These are phyloP conservation scores for Pseudomyrmex gracilis DNA, from an alignment of 1,140 invertebrate species.

Conservation along the genomic window DNA sequence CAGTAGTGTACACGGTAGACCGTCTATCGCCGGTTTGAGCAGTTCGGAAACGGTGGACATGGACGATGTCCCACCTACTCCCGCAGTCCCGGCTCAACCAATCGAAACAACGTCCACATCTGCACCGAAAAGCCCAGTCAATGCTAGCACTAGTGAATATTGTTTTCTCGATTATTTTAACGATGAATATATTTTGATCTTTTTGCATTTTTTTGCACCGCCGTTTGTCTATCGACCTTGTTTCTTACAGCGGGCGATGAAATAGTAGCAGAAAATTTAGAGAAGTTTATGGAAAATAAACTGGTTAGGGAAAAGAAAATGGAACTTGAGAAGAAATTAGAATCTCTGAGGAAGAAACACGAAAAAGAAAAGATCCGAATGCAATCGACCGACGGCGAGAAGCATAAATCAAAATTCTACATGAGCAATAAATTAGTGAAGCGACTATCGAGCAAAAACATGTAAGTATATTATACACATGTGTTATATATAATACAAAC, in stretches of 20 bases:
- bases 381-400: conserved; percentile 87
- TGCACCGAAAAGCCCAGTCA: conserved; percentile 80
- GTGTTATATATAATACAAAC: background rate
- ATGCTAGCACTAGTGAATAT: conserved; percentile 79
- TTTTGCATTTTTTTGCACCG: conserved; percentile 28
- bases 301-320: conserved; percentile 91
- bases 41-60: conserved; percentile 79
- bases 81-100: conserved; percentile 58
- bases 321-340: conserved; percentile 95
- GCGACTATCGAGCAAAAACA: conserved; percentile 92
- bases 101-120: conserved; percentile 71
- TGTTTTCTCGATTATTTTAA: conserved; percentile 16
- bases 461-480: conserved; percentile 87
- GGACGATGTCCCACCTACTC: conserved; percentile 75
- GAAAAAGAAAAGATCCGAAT: conserved; percentile 91
- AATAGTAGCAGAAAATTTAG: conserved; percentile 91
- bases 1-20: conserved; percentile 79
- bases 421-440: conserved; percentile 92
- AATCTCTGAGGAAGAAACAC: conserved; percentile 93
- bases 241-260: conserved; percentile 84
- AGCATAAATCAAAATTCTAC: conserved; percentile 89
- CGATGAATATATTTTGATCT: conserved; percentile 27
- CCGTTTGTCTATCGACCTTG: too few species aligned
- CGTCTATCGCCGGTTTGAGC: conserved; percentile 79
- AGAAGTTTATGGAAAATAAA: conserved; percentile 93